Evolutionary conservation across 2,797 vertebrate species (phyloP).

Genomic region (Hypotaenidia philippensis): DNA sequence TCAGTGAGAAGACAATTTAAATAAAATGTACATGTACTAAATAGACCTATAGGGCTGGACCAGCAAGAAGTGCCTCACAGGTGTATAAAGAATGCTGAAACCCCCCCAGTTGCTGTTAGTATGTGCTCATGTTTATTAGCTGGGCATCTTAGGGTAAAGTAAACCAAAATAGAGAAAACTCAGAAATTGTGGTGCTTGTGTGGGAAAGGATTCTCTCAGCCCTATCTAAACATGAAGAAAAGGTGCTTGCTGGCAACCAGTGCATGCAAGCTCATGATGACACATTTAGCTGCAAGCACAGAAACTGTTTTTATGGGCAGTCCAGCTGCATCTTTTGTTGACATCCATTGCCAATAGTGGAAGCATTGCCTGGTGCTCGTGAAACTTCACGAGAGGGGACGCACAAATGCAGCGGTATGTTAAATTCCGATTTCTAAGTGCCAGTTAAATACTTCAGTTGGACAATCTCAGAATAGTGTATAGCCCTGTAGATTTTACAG

Average conservation of each 20-base stretch:
- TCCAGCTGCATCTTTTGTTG: not conserved
- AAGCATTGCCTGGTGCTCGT: not conserved
- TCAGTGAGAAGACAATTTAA: not conserved
- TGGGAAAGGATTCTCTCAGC: not conserved
- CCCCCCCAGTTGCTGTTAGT: not conserved
- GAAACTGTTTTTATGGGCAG: not conserved
- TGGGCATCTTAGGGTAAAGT: not conserved
- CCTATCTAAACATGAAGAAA: not conserved
- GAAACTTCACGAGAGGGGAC: not conserved
- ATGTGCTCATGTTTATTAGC: not conserved
- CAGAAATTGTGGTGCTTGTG: not conserved
- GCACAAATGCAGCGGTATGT: not conserved
- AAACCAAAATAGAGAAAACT: not conserved
- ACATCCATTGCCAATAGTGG: fast-evolving
- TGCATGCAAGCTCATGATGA: not conserved
- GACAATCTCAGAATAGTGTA: not conserved
- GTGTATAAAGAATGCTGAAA: not conserved
- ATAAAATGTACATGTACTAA: not conserved
- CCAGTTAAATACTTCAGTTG: not conserved
- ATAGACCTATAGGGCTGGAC: not conserved
- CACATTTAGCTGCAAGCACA: not conserved
- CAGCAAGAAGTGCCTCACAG: not conserved
- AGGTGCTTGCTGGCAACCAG: not conserved
- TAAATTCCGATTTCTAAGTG: not conserved
- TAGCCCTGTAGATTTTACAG: not conserved